These are phyloP conservation scores for Nerophis ophidion DNA, from an alignment of 2,113 vertebrate species.

Conservation along the genomic window DNA sequence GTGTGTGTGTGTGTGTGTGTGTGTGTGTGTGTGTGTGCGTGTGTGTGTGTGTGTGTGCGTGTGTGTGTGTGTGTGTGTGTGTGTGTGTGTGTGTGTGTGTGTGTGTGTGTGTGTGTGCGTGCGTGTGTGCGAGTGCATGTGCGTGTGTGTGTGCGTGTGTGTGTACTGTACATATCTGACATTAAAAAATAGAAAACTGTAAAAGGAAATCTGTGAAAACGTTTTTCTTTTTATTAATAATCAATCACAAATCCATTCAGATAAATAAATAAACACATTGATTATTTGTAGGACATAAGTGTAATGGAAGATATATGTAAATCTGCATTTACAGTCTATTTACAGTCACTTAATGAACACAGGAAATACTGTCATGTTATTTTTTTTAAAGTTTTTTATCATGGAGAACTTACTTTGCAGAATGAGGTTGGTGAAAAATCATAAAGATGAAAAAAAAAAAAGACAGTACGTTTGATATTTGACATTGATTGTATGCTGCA, in stretches of 20 bases:
- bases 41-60: too few species aligned
- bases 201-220: neutral
- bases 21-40: too few species aligned
- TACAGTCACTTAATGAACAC: neutral
- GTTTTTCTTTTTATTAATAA: conserved; percentile 5
- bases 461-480: neutral
- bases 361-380: conserved; percentile 4
- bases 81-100: too few species aligned
- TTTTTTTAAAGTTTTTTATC: neutral
- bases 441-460: neutral
- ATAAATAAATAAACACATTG: conserved; percentile 32
- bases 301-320: neutral
- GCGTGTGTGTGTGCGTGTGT: too few species aligned
- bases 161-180: too few species aligned
- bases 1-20: too few species aligned
- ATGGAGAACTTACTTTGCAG: conserved; percentile 2
- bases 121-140: too few species aligned
- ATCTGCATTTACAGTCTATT: neutral
- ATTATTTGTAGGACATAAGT: neutral
- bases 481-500: neutral
- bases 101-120: too few species aligned
- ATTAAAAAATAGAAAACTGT: neutral
- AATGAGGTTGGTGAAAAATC: neutral
- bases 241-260: neutral
- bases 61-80: too few species aligned